Conservation (phyloP, 2,797 vertebrate species). For the Antrozous pallidus region DNA sequence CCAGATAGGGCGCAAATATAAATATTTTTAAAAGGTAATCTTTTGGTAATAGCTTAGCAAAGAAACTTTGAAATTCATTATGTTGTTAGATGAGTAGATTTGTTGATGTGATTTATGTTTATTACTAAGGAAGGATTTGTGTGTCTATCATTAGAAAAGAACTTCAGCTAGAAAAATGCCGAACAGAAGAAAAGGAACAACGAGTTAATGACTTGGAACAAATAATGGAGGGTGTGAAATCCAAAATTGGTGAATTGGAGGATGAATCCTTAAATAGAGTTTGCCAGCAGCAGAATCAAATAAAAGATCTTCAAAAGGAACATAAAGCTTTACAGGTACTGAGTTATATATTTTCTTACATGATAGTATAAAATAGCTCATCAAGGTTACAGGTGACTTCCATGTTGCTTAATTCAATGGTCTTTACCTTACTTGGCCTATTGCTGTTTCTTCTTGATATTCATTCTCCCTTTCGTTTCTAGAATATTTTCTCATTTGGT, state of each 20-base stretch:
- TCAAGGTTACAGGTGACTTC: neutral
- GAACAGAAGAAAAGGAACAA: slow-evolving; percentile 83
- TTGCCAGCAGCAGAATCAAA: slow-evolving; percentile 83
- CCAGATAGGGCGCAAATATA: neutral
- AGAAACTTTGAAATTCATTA: slow-evolving; percentile 15
- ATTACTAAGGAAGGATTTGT: slow-evolving; percentile 26
- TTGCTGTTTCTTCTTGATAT: neutral
- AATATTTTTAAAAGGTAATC: neutral
- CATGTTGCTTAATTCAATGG: neutral
- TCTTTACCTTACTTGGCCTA: neutral
- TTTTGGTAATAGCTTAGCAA: neutral
- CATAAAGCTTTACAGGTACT: slow-evolving; percentile 84
- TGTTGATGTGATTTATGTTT: slow-evolving; percentile 30
- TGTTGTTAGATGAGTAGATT: neutral
- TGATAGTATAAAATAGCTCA: neutral
- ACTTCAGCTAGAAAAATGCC: slow-evolving; percentile 81
- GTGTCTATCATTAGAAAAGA: slow-evolving; percentile 83
- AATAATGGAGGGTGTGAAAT: slow-evolving; percentile 86
- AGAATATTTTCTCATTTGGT: neutral
- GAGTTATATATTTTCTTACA: neutral
- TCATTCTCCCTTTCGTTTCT: neutral
- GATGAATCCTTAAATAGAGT: slow-evolving; percentile 86
- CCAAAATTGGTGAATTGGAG: slow-evolving; percentile 90
- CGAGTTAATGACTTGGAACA: slow-evolving; percentile 87
- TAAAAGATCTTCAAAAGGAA: slow-evolving; percentile 86